These are phyloP conservation scores for Halcyon malimbica DNA, from an alignment of 2,113 vertebrate species.

Conservation along the genomic window DNA sequence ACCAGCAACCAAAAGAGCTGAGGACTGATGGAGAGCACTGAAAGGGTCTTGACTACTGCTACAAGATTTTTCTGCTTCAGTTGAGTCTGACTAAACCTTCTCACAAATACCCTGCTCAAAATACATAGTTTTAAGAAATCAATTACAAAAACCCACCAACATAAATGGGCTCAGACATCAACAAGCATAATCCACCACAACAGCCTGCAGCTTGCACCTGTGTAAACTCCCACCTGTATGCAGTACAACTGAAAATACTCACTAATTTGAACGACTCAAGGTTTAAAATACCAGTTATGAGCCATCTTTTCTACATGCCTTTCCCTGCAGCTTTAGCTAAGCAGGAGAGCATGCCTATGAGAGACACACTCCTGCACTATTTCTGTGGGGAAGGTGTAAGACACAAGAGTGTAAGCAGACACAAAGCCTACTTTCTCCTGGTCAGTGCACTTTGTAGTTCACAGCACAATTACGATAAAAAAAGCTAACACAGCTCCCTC, in stretches of 20 bases:
- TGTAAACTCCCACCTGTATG: neutral
- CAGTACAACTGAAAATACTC: neutral
- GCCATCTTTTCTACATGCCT: neutral
- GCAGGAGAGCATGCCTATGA: accelerated
- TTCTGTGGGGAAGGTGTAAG: neutral
- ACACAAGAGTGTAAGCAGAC: neutral
- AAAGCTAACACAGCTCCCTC: neutral
- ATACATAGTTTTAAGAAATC: neutral
- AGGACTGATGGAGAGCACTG: neutral
- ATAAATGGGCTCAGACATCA: neutral
- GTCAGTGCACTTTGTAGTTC: neutral
- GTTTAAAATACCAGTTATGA: neutral
- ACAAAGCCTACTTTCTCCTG: neutral
- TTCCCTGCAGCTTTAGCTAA: neutral
- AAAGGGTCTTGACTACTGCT: neutral
- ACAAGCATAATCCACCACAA: neutral
- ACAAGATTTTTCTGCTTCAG: neutral
- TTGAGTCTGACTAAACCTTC: neutral
- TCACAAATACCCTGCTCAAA: neutral
- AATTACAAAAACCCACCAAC: neutral
- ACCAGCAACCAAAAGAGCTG: neutral
- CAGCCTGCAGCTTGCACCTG: neutral
- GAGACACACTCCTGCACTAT: neutral
- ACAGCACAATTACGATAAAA: neutral
- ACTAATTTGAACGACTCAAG: neutral